phyloP scores from a whole-genome alignment of 2,888 invertebrate genomes.

The Sclerodermus sp. region DNA sequence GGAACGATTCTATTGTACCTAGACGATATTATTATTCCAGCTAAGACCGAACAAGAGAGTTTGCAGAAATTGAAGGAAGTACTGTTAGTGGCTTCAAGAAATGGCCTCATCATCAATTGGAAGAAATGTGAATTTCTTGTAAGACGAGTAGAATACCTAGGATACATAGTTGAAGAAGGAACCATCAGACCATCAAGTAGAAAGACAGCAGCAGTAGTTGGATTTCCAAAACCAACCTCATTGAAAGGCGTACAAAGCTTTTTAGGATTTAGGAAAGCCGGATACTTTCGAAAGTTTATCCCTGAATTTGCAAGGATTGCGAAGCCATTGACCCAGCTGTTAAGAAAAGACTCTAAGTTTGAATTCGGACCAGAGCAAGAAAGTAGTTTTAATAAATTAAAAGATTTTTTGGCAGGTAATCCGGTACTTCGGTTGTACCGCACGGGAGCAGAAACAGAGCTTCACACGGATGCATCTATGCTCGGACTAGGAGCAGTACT shows the following conservation, averaged over 20 bases:
- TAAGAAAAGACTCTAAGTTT: conserved; percentile 1
- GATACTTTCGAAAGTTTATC: conserved; percentile 17
- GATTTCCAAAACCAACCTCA: conserved; percentile 4
- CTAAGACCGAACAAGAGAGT: conserved; percentile 7
- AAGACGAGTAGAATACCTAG: conserved; percentile 3
- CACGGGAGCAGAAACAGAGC: conserved; percentile 5
- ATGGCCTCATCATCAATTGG: conserved; percentile 10
- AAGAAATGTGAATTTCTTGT: conserved; percentile 7
- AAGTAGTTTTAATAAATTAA: conserved; percentile 4
- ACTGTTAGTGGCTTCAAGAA: background rate
- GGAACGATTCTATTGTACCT: conserved; percentile 14
- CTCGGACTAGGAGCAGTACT: conserved; percentile 21
- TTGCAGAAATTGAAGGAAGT: conserved; percentile 1
- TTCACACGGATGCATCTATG: conserved; percentile 18
- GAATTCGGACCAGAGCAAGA: conserved; percentile 2
- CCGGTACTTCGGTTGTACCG: conserved; percentile 6
- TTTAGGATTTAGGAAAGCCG: conserved; percentile 20
- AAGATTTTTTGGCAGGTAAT: background rate
- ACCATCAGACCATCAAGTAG: conserved; percentile 2
- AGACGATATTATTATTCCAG: conserved; percentile 17
- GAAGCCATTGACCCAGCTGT: conserved; percentile 5
- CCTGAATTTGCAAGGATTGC: conserved; percentile 10
- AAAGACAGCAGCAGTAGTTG: conserved; percentile 7
- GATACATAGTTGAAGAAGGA: conserved; percentile 7
- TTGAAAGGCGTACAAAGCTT: conserved; percentile 9